Percentiles rank a stretch among this genome's conserved stretches.
Evolutionary conservation across 2,797 vertebrate species (phyloP).

Genomic region (Anguilla marmorata): DNA sequence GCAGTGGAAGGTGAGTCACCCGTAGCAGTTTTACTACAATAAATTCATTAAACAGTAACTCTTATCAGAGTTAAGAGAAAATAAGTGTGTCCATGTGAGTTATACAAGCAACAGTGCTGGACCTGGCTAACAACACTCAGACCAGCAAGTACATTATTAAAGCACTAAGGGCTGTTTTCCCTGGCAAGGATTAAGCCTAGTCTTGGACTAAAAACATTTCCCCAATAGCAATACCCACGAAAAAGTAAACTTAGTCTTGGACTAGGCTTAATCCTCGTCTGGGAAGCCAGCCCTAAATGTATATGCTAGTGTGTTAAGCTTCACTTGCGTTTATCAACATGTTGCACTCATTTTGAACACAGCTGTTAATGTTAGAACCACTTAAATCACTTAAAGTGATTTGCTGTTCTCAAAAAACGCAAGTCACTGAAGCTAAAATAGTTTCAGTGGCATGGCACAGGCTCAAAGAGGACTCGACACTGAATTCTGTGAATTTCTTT

Average conservation of each 20-base stretch:
- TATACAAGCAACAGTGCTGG: neutral
- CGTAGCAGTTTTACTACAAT: neutral
- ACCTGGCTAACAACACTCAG: neutral
- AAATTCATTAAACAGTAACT: no score
- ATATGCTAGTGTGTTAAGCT: neutral
- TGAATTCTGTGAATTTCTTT: neutral
- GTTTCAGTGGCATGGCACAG: neutral
- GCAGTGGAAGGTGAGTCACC: slow-evolving; percentile 77
- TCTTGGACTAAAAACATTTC: neutral
- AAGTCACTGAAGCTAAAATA: neutral
- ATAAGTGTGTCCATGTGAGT: neutral
- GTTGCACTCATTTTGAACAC: neutral
- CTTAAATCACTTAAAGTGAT: neutral
- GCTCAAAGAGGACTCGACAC: neutral
- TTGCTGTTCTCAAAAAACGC: neutral
- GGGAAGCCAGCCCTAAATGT: neutral
- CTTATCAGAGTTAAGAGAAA: neutral
- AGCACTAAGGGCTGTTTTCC: neutral
- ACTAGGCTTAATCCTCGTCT: neutral
- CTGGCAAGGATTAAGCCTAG: neutral
- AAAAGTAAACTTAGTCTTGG: neutral
- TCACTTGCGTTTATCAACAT: neutral
- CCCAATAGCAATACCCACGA: neutral
- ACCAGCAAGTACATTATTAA: neutral
- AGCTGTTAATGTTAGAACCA: neutral